Evolutionary conservation across 2,888 invertebrate species (phyloP).

Genomic region (Toxonevra muliebris): DNA sequence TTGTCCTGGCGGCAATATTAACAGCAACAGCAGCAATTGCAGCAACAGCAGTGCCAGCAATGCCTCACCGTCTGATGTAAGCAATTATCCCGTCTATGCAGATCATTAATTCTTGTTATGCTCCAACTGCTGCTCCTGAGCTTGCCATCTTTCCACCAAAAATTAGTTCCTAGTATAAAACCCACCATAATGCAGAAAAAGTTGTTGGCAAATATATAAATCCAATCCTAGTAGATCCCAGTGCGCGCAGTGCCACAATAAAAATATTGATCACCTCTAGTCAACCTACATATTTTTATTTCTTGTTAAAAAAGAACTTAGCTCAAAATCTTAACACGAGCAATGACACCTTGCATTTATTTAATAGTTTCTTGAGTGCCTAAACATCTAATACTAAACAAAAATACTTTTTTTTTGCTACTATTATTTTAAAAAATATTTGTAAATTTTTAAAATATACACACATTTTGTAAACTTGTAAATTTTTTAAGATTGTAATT

Average conservation of each 20-base stretch:
- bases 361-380: slow-evolving; percentile 43
- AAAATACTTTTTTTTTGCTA: background rate
- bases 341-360: slow-evolving; percentile 39
- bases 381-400: slow-evolving; percentile 35
- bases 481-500: background rate
- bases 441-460: background rate
- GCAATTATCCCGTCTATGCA: slow-evolving; percentile 48
- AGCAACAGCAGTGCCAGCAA: slow-evolving; percentile 16
- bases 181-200: slow-evolving; percentile 24
- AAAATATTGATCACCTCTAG: slow-evolving; percentile 48
- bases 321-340: slow-evolving; percentile 30
- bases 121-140: slow-evolving; percentile 30
- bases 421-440: background rate
- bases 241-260: slow-evolving; percentile 19
- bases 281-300: slow-evolving; percentile 44
- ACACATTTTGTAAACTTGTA: background rate
- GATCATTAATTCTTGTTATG: slow-evolving; percentile 46
- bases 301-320: slow-evolving; percentile 47
- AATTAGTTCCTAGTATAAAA: slow-evolving; percentile 64
- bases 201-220: slow-evolving; percentile 9
- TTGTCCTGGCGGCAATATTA: slow-evolving; percentile 69
- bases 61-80: slow-evolving; percentile 30
- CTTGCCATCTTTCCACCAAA: slow-evolving; percentile 62
- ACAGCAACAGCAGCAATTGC: slow-evolving; percentile 33
- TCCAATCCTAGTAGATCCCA: slow-evolving; percentile 6